Evolutionary conservation across 2,888 invertebrate species (phyloP).

Genomic region (Bhutanitis thaidina): DNA sequence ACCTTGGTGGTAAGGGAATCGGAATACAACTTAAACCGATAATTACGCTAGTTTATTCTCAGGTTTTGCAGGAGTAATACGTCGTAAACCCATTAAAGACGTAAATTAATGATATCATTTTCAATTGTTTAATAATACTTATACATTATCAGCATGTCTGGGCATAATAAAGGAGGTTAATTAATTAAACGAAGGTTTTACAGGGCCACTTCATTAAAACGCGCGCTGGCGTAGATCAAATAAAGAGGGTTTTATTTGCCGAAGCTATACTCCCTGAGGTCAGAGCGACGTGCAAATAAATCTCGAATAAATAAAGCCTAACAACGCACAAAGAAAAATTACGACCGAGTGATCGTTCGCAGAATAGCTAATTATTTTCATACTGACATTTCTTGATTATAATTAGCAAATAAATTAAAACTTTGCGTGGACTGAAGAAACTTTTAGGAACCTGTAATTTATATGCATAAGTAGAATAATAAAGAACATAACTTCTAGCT

Average conservation of each 20-base stretch:
- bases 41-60: too few species aligned
- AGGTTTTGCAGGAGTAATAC: too few species aligned
- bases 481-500: too few species aligned
- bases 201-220: slow-evolving; percentile 56
- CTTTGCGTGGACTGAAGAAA: too few species aligned
- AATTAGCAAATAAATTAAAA: too few species aligned
- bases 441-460: too few species aligned
- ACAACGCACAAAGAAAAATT: slow-evolving; percentile 1
- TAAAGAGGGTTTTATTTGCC: slow-evolving; percentile 56
- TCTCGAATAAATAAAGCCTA: slow-evolving; percentile 39
- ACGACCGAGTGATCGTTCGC: not conserved
- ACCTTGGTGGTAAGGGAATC: too few species aligned
- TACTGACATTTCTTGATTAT: too few species aligned
- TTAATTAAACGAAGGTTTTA: slow-evolving; percentile 41
- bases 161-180: slow-evolving; percentile 25
- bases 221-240: slow-evolving; percentile 46
- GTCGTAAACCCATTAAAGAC: too few species aligned
- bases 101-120: not conserved
- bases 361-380: not conserved
- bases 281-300: slow-evolving; percentile 34
- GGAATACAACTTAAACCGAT: too few species aligned
- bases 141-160: slow-evolving; percentile 7
- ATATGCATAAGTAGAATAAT: too few species aligned
- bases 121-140: not conserved
- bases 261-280: slow-evolving; percentile 40